Evolutionary conservation across 2,113 vertebrate species (phyloP).

Genomic region (Meles meles): DNA sequence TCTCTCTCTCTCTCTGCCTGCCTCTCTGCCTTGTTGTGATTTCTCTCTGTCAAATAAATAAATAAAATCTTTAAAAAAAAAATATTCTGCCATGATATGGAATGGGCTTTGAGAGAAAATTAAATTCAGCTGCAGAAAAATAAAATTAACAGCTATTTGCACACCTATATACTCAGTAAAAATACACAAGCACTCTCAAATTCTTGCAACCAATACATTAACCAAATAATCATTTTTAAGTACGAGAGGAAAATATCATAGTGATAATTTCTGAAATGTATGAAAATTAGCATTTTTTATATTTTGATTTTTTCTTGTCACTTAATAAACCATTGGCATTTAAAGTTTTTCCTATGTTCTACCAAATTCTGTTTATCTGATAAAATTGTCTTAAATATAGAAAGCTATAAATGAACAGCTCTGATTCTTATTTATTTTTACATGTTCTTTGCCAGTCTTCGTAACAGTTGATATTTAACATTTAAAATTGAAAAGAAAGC

Average conservation of each 20-base stretch:
- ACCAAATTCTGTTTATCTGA: not conserved
- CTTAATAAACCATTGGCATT: not conserved
- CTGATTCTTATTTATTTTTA: slow-evolving; percentile 7
- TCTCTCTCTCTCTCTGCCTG: too few relatives aligned
- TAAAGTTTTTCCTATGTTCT: not conserved
- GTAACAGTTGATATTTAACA: slow-evolving; percentile 34
- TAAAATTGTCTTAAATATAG: not conserved
- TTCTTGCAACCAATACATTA: not conserved
- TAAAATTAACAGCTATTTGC: not conserved
- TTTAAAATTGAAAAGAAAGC: slow-evolving; percentile 14
- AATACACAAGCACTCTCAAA: not conserved
- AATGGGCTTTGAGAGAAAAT: not conserved
- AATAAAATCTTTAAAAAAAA: too few relatives aligned
- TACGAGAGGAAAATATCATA: not conserved
- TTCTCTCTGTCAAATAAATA: too few relatives aligned
- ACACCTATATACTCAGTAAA: not conserved
- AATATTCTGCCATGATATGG: not conserved
- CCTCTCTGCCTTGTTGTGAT: too few relatives aligned
- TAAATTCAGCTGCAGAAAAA: not conserved
- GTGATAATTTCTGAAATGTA: not conserved
- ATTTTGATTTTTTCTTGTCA: not conserved
- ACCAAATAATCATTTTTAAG: not conserved
- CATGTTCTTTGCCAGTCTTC: not conserved
- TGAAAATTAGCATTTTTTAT: not conserved
- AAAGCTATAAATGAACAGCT: not conserved